Conservation (phyloP, 2,797 vertebrate genomes). For the Denticeps clupeoides region DNA sequence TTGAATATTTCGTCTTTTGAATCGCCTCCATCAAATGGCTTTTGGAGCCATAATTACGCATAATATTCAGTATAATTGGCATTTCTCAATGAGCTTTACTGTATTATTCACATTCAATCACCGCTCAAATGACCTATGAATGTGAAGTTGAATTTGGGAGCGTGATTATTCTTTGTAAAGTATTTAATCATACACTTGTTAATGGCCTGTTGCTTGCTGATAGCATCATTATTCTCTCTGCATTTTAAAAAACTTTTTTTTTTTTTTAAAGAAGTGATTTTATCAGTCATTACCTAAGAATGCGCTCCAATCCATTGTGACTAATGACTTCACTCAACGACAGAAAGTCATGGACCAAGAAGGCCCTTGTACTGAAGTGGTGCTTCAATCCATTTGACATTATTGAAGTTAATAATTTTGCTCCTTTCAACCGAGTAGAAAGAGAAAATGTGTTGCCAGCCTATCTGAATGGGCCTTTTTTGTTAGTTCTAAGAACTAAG, state of each 20-base stretch:
- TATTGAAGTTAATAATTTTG: constrained; percentile 24
- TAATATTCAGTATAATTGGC: constrained; percentile 44
- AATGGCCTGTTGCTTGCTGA: constrained; percentile 21
- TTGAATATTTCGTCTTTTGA: not conserved
- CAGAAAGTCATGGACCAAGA: constrained; percentile 19
- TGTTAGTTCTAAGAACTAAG: not conserved
- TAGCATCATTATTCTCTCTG: constrained; percentile 20
- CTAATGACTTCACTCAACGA: constrained; percentile 28
- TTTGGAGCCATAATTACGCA: constrained; percentile 42
- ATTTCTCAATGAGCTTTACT: constrained; percentile 33
- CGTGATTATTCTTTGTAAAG: constrained; percentile 28
- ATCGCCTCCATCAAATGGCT: constrained; percentile 13
- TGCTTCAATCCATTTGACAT: constrained; percentile 17
- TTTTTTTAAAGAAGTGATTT: constrained; percentile 32
- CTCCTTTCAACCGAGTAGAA: constrained; percentile 16
- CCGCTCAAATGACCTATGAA: constrained; percentile 42
- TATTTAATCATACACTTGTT: constrained; percentile 35
- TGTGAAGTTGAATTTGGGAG: constrained; percentile 24
- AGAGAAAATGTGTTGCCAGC: constrained; percentile 4
- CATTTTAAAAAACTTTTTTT: constrained; percentile 24
- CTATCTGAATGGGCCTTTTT: constrained; percentile 4
- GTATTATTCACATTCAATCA: constrained; percentile 39
- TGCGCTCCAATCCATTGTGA: constrained; percentile 15
- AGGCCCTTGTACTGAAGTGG: constrained; percentile 6
- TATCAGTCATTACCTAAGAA: constrained; percentile 22